These are phyloP conservation scores for Drosophila suzukii DNA, from an alignment of 1,140 invertebrate species.

Conservation along the genomic window DNA sequence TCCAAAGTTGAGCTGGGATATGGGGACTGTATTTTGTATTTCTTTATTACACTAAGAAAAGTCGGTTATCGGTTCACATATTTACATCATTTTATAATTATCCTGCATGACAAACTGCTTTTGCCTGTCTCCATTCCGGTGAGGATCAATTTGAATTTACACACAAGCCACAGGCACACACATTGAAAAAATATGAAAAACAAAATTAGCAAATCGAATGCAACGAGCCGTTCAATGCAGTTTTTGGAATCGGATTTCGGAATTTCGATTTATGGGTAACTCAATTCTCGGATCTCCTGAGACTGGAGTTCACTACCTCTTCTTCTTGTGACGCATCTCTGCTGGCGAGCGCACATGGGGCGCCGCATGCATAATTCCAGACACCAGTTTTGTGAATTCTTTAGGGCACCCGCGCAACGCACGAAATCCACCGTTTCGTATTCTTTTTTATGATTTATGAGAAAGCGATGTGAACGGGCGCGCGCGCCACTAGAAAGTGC, in stretches of 20 bases:
- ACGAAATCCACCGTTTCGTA: slow-evolving; percentile 15
- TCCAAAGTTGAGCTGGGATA: background rate
- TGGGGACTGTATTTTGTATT: too few relatives aligned
- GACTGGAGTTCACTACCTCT: slow-evolving; percentile 61
- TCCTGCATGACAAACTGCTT: slow-evolving; percentile 83
- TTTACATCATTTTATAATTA: slow-evolving; percentile 79
- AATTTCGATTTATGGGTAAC: background rate
- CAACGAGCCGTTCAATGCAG: background rate
- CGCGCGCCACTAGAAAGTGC: slow-evolving; percentile 67
- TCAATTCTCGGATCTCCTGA: background rate
- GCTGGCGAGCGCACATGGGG: slow-evolving; percentile 77
- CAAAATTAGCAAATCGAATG: slow-evolving; percentile 27
- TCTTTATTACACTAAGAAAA: background rate
- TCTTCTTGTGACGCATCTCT: slow-evolving; percentile 82
- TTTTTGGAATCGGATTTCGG: background rate
- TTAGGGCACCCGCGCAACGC: slow-evolving; percentile 47
- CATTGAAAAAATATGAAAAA: slow-evolving; percentile 13
- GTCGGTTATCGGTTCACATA: slow-evolving; percentile 29
- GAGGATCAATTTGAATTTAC: slow-evolving; percentile 1
- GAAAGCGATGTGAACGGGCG: slow-evolving; percentile 61
- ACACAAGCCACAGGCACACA: slow-evolving; percentile 39
- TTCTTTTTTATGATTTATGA: background rate
- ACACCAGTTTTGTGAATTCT: slow-evolving; percentile 71
- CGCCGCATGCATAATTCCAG: slow-evolving; percentile 78
- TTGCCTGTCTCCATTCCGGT: slow-evolving; percentile 50